Base-by-base conservation (phyloP, 2,888 invertebrate species). In the Homarus gammarus region DNA sequence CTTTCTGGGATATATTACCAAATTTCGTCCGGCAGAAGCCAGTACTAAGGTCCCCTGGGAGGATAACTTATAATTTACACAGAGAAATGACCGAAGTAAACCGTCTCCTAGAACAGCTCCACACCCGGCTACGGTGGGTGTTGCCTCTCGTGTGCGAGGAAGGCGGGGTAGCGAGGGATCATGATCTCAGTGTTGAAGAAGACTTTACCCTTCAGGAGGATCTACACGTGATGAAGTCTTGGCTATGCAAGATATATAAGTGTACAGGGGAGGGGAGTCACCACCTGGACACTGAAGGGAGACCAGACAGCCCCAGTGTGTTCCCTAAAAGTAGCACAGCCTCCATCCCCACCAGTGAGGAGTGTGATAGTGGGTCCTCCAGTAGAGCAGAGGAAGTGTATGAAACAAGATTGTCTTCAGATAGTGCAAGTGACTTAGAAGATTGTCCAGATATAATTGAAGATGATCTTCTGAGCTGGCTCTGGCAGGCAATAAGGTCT, bases 401-500 rank as follows among this genome's bases (percentile, higher is more conserved):
- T 73, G 73, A 38, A 18, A 73, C 18, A 40, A 73, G 40, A 73
- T 15, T n/a, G n/a, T n/a, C 22, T 75, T 36, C 40, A 40, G 6
- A 40, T 36, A 75, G 3, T n/a, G 31, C 22, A 18, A 15, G 36
- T 2, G 18, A 73, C 40, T 36, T 38, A 22, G 40, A 73, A 27
- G 12, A 44, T 18, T 49, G 15, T 6, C 31, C 49, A 22, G 8
- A n/a, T 40, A 33, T 44, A 18, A 68, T 82, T 27, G 33, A 31
- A 22, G 56, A 73, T 72, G 84, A 84, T 72, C 49, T 84, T 0
- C 36, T 84, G 27, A 72, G 51, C 31, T 84, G 84, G 84, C 12
- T 84, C 12, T 49, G 51, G 31, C 70, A 84, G 44, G 84, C 84
- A 2, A 36, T 84, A 22, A 61, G 49, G 10, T 44, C 49, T 2